A percentile compares a stretch with the other conserved stretches of the same genome.
Conservation (phyloP, 2,888 invertebrate species). For the Elaeidobius kamerunicus region DNA sequence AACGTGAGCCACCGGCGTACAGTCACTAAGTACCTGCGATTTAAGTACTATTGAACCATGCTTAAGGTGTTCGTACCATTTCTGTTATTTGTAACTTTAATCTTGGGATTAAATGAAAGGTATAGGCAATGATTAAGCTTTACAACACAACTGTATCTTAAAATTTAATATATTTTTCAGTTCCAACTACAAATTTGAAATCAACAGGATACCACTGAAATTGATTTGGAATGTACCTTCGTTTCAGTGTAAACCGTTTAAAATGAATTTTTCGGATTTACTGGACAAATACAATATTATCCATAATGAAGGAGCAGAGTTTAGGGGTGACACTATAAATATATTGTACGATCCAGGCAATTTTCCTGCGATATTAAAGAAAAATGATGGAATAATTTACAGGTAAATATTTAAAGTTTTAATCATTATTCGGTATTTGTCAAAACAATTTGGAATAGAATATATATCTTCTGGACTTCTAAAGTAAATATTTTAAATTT, state of each 20-base stretch:
- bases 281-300: conserved; percentile 59
- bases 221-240: conserved; percentile 79
- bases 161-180: conserved; percentile 10
- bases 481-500: no score
- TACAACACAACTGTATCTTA: no score
- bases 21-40: neutral
- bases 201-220: conserved; percentile 33
- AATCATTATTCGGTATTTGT: neutral
- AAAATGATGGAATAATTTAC: conserved; percentile 44
- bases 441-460: neutral
- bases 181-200: conserved; percentile 2
- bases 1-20: no score
- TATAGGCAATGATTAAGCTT: no score
- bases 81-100: neutral
- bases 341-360: conserved; percentile 71
- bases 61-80: neutral
- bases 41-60: neutral
- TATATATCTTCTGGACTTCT: no score
- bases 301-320: conserved; percentile 64
- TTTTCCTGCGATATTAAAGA: conserved; percentile 63
- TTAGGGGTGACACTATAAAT: conserved; percentile 62
- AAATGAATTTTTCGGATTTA: conserved; percentile 58
- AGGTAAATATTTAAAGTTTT: conserved; percentile 20
- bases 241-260: conserved; percentile 65
- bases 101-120: no score